These are phyloP conservation scores for Mnemiopsis leidyi DNA, from an alignment of 37 sponge, comb jelly and placozoan species.

Conservation along the genomic window DNA sequence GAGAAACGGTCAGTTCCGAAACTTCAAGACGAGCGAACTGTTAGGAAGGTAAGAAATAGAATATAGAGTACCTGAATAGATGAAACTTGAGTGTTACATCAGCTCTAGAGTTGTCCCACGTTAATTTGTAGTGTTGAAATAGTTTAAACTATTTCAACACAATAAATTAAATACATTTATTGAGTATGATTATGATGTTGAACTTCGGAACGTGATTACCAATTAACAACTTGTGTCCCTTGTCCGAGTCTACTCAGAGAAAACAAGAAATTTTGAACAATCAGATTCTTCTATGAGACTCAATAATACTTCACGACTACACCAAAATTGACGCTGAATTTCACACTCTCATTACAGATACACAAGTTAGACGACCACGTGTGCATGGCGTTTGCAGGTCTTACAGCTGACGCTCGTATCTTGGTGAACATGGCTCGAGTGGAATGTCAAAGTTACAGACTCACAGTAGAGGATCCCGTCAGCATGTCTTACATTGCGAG, in stretches of 20 bases:
- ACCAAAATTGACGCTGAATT: background rate
- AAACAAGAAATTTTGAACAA: no score
- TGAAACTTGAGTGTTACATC: no score
- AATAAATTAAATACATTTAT: no score
- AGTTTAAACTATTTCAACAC: no score
- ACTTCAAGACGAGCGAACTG: conserved; percentile 93
- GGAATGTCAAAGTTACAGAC: conserved; percentile 95
- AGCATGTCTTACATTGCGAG: conserved; percentile 95
- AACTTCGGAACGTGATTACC: no score
- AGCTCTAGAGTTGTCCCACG: no score
- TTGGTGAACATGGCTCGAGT: conserved; percentile 91
- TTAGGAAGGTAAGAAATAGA: conserved; percentile 73
- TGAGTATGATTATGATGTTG: no score
- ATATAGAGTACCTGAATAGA: background rate
- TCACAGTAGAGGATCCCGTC: conserved; percentile 94
- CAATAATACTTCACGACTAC: no score
- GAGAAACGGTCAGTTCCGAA: conserved; percentile 97
- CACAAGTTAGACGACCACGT: conserved; percentile 95
- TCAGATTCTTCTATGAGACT: no score
- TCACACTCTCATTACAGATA: conserved; percentile 66
- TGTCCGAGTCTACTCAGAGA: no score
- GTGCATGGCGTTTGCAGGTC: conserved; percentile 95
- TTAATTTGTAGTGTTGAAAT: no score
- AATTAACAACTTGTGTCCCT: no score
- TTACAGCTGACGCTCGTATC: conserved; percentile 97